Evolutionary conservation across 1,140 invertebrate genomes (phyloP), one percentile per base, ranked within the genome.

Genomic region (Bombus picipes): DNA sequence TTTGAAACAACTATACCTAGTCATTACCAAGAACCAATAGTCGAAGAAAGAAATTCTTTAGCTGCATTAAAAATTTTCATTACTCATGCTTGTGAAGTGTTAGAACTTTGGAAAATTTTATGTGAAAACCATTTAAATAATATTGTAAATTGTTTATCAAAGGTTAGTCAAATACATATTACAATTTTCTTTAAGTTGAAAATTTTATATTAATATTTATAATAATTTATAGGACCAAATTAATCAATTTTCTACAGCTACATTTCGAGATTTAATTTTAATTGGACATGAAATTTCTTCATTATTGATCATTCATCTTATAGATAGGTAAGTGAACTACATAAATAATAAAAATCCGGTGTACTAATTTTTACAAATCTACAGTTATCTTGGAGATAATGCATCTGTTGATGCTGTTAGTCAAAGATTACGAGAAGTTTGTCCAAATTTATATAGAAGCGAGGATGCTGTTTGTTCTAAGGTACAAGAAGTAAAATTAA

Each of bases 381-480:
- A 9, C 28, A 96, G 97, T 81, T 99, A 99, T 94, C 96, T 99
- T 2, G 97, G 97, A 80, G 99, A 99, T 94, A 99, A 99, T 95
- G 98, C 99, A 1, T 98, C 98, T 6, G 98, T 99, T 1, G 98
- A 99, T 94, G 97, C 98, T 1, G 98, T 99, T 59, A 99, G 98
- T 86, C 95, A 96, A 32, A 97, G 97, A 94, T 95, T 99, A n/a
- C 96, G 99, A 75, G 97, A 99, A 92, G 96, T 99, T 0, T 99
- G 99, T 94, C 99, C 99, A 0, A 98, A 97, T 91, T 96, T 99
- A 2, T 99, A 99, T 92, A 98, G 98, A 90, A 97, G 97, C 91
- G 99, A 99, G 96, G 99, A 99, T 96, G 99, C 98, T 32, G 97
- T 98, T 57, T 99, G 98, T 94, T 97, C 98, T 34, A 98, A 99